Evolutionary conservation across 2,888 invertebrate species (phyloP).

Genomic region (Sylvicola cinctus): DNA sequence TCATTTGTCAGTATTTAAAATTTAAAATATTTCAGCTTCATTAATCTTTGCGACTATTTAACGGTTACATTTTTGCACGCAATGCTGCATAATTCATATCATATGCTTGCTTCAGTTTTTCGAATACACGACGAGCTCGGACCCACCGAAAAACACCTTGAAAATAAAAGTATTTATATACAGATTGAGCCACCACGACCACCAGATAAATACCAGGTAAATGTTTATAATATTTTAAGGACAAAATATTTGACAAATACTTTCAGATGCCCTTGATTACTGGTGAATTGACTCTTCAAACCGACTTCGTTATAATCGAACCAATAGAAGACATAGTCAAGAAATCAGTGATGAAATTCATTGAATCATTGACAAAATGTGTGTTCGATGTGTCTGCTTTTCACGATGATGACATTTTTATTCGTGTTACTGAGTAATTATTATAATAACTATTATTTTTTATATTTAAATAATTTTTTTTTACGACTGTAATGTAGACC

Average conservation of each 20-base stretch:
- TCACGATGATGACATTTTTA: slow-evolving; percentile 45
- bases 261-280: slow-evolving; percentile 19
- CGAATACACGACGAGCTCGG: slow-evolving; percentile 30
- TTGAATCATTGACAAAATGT: slow-evolving; percentile 43
- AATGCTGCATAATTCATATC: slow-evolving; percentile 39
- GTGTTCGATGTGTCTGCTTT: slow-evolving; percentile 47
- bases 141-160: slow-evolving; percentile 27
- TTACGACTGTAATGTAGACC: slow-evolving; percentile 31
- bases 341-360: slow-evolving; percentile 31
- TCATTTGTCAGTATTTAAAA: slow-evolving; percentile 4
- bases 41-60: slow-evolving; percentile 51
- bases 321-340: slow-evolving; percentile 21
- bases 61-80: slow-evolving; percentile 44
- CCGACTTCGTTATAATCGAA: slow-evolving; percentile 33
- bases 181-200: slow-evolving; percentile 29
- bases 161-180: slow-evolving; percentile 25
- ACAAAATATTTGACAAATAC: slow-evolving; percentile 1
- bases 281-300: slow-evolving; percentile 36
- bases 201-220: slow-evolving; percentile 27
- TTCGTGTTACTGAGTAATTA: slow-evolving; percentile 47
- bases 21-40: slow-evolving; percentile 31
- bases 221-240: slow-evolving; percentile 12
- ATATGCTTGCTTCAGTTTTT: slow-evolving; percentile 33
- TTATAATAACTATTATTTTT: slow-evolving; percentile 1
- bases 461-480: slow-evolving; percentile 4